A percentile compares a stretch with the other conserved stretches of the same genome.
Evolutionary conservation across 1,140 invertebrate genomes (phyloP).

Genomic region (Stratiolaelaps scimitus): DNA sequence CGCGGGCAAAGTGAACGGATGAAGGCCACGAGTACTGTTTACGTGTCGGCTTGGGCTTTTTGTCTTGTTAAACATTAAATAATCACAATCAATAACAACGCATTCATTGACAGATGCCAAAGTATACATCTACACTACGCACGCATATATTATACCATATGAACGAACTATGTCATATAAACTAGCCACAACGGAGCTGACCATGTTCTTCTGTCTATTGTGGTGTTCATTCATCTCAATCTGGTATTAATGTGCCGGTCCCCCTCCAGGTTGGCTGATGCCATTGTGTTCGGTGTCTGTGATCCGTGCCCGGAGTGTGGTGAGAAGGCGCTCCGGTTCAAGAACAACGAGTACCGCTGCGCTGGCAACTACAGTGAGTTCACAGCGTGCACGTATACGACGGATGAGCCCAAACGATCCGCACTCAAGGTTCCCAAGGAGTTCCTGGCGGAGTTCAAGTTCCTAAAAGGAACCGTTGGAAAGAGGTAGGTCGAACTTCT

Average conservation of each 20-base stretch:
- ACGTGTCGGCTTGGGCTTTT: no score
- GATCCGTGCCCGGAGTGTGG: conserved; percentile 65
- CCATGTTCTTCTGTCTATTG: conserved; percentile 26
- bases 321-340: conserved; percentile 52
- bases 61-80: no score
- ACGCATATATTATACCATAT: no score
- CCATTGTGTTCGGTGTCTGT: conserved; percentile 72
- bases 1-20: no score
- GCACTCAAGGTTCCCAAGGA: conserved; percentile 58
- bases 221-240: conserved; percentile 31
- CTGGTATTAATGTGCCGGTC: conserved; percentile 28
- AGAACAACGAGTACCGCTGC: conserved; percentile 62
- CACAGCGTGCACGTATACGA: conserved; percentile 66
- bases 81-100: no score
- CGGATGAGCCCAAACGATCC: conserved; percentile 57
- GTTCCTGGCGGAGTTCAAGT: conserved; percentile 49
- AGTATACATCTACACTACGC: no score
- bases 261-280: conserved; percentile 52
- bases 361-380: conserved; percentile 71
- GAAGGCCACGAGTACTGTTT: no score
- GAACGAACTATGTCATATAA: no score
- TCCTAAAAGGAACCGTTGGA: conserved; percentile 47
- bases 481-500: conserved; percentile 4
- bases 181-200: no score
- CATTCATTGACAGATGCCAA: no score